Base-by-base conservation (phyloP, 2,888 invertebrate genomes). In the Chelonus formosanus region DNA sequence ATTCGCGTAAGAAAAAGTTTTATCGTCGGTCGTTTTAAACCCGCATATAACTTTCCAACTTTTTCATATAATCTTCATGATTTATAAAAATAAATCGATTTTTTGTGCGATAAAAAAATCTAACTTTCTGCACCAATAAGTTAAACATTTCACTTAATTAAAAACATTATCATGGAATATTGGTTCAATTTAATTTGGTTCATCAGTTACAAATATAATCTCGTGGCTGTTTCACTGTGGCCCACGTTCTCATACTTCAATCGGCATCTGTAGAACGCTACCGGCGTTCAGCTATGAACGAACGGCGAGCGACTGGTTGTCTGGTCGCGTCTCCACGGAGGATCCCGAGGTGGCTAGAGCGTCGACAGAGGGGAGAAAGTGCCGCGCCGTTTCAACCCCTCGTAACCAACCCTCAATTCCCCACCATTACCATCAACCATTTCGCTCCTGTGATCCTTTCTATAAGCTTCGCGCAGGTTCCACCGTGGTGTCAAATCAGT, bases 291-390 rank as follows among this genome's bases (percentile, higher is more conserved):
- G 78, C 78, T 82, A 78, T 77, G 78, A 81, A 78, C 73, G 81
- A 80, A 80, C 81, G 80, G 76, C 81, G 78, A 80, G 77, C 83
- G 83, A 83, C 83, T 83, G 76, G 70, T 73, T 71, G 81, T 76
- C 78, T 79, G 78, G 77, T 75, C 72, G 76, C 75, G 75, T 76
- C 78, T 79, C 75, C 74, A 76, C 73, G 70, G 72, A 74, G 76
- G 74, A 78, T 76, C 77, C 74, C 75, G 75, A 69, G 71, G 74
- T 75, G 73, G 66, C 60, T 63, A 40, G 64, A 67, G 68, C 64
- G 65, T 35, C 70, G 70, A 69, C 70, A 64, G 66, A 67, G 72
- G 68, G 71, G 71, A 68, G 69, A 71, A 67, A 65, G 68, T 62
- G 62, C 58, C 48, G 56, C 62, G 70, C 70, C 66, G 67, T 69